Evolutionary conservation across 2,113 vertebrate species (phyloP).

Genomic region (Trinectes maculatus): DNA sequence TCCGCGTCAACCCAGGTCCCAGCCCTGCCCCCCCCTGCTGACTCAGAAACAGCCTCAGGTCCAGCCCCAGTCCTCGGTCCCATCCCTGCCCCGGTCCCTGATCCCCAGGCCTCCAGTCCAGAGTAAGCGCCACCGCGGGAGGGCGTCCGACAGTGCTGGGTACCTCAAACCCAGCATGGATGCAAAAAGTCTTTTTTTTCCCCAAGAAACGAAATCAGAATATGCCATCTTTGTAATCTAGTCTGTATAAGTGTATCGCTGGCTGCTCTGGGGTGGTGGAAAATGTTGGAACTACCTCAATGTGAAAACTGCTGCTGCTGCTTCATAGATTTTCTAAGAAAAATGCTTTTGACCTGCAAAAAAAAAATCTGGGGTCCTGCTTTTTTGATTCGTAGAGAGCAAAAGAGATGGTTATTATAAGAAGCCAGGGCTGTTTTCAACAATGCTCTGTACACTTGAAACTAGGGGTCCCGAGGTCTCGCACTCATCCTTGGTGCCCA

Average conservation of each 20-base stretch:
- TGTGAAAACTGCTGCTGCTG: constrained; percentile 82
- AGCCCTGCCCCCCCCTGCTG: constrained; percentile 69
- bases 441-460: constrained; percentile 85
- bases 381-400: constrained; percentile 79
- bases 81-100: constrained; percentile 76
- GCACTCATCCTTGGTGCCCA: constrained; percentile 89
- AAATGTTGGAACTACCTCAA: constrained; percentile 81
- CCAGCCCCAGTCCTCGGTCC: constrained; percentile 74
- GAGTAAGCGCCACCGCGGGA: constrained; percentile 85
- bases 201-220: constrained; percentile 77
- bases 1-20: constrained; percentile 78
- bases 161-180: constrained; percentile 82
- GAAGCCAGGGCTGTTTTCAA: constrained; percentile 82
- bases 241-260: constrained; percentile 80
- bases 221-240: constrained; percentile 82
- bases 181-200: constrained; percentile 72
- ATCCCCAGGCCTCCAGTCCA: constrained; percentile 85
- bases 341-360: constrained; percentile 76
- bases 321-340: constrained; percentile 82
- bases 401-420: constrained; percentile 75
- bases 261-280: constrained; percentile 81
- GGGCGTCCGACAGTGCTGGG: constrained; percentile 83
- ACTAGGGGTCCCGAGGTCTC: constrained; percentile 88
- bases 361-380: constrained; percentile 76
- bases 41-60: constrained; percentile 76